Evolutionary conservation across 2,113 vertebrate genomes (phyloP).

Genomic region (Epinephelus fuscoguttatus): DNA sequence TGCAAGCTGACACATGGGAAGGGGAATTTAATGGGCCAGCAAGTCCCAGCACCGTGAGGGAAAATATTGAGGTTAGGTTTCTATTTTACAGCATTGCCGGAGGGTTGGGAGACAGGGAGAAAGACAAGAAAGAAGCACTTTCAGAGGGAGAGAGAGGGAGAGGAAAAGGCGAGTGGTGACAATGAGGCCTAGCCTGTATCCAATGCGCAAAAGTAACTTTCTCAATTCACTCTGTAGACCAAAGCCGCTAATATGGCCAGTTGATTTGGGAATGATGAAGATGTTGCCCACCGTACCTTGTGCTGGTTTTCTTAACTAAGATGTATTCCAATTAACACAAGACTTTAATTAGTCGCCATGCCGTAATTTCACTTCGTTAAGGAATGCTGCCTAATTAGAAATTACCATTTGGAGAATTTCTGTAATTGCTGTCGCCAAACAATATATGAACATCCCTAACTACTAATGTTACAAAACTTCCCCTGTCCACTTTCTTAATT

Average conservation of each 20-base stretch:
- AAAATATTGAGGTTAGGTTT: constrained; percentile 89
- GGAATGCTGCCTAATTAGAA: constrained; percentile 73
- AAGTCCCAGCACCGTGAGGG: constrained; percentile 86
- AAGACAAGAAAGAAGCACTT: constrained; percentile 75
- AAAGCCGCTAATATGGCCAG: constrained; percentile 63
- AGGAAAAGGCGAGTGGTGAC: constrained; percentile 39
- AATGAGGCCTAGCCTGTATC: constrained; percentile 49
- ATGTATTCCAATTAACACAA: constrained; percentile 77
- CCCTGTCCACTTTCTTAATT: constrained; percentile 51
- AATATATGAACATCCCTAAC: constrained; percentile 21
- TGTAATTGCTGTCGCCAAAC: constrained; percentile 69
- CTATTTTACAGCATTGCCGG: constrained; percentile 86
- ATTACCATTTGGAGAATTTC: constrained; percentile 67
- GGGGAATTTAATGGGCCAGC: constrained; percentile 89
- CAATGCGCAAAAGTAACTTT: constrained; percentile 64
- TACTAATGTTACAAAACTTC: constrained; percentile 48
- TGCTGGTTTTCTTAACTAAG: constrained; percentile 72
- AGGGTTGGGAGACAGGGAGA: constrained; percentile 77
- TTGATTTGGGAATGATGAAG: constrained; percentile 75
- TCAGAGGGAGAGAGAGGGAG: constrained; percentile 49
- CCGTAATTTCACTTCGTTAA: constrained; percentile 68
- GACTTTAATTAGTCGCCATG: constrained; percentile 77
- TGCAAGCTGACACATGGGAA: constrained; percentile 88
- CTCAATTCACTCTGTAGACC: constrained; percentile 57
- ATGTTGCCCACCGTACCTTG: constrained; percentile 64